Conservation (phyloP, 2,797 vertebrate species). For the Acipenser oxyrinchus region DNA sequence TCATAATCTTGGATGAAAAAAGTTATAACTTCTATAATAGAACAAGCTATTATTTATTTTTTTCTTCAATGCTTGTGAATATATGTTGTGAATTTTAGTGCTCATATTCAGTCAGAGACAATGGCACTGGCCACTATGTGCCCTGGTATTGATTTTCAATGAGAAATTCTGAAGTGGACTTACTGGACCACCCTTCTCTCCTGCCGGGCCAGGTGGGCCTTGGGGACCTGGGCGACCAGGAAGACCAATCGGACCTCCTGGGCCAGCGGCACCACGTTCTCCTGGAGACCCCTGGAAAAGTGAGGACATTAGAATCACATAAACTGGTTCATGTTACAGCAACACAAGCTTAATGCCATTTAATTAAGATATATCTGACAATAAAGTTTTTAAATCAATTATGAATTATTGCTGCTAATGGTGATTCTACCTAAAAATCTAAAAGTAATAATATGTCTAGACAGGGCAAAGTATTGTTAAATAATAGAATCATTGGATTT, state of each 20-base stretch:
- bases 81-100: not conserved
- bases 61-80: not conserved
- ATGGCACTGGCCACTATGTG: not conserved
- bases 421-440: too few species aligned
- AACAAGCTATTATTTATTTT: not conserved
- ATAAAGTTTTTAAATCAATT: too few species aligned
- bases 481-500: not conserved
- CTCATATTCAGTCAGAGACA: not conserved
- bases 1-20: constrained; percentile 15
- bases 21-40: constrained; percentile 20
- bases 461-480: too few species aligned
- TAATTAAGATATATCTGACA: too few species aligned
- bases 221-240: constrained; percentile 90
- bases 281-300: constrained; percentile 80
- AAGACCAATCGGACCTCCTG: constrained; percentile 85
- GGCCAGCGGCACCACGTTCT: constrained; percentile 83
- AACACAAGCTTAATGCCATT: too few species aligned
- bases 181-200: constrained; percentile 94
- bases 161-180: constrained; percentile 39
- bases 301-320: not conserved
- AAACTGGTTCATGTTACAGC: not conserved
- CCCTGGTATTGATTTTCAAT: not conserved
- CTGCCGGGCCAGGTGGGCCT: constrained; percentile 88
- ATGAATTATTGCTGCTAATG: too few species aligned
- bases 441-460: too few species aligned